Evolutionary conservation across 2,113 vertebrate genomes (phyloP).

Genomic region (Clarias batrachus): DNA sequence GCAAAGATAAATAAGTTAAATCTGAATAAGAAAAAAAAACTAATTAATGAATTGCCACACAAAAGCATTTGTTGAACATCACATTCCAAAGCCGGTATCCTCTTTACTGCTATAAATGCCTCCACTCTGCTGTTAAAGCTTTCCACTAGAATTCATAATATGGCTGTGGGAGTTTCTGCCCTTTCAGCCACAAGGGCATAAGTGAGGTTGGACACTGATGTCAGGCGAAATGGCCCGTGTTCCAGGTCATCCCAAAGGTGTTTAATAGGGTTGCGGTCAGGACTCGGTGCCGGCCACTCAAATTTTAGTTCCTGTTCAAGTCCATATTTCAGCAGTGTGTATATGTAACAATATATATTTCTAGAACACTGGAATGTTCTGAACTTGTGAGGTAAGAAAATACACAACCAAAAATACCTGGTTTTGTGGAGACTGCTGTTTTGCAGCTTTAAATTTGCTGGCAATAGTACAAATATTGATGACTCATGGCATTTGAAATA

Average conservation of each 20-base stretch:
- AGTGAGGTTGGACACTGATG: neutral
- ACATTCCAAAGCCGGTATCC: neutral
- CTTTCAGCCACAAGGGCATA: constrained; percentile 2
- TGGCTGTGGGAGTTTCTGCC: neutral
- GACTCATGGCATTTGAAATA: neutral
- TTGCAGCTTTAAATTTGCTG: neutral
- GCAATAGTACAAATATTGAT: neutral
- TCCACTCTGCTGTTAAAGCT: neutral
- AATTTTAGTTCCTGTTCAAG: neutral
- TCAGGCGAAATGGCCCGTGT: neutral
- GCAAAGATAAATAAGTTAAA: too few relatives aligned
- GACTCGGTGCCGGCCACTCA: neutral
- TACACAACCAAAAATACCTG: neutral
- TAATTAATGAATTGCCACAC: too few relatives aligned
- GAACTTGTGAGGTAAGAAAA: neutral
- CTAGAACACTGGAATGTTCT: neutral
- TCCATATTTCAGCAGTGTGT: neutral
- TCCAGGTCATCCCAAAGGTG: neutral
- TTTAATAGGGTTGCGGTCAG: neutral
- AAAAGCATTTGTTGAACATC: neutral
- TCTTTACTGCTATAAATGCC: neutral
- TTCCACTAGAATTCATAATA: neutral
- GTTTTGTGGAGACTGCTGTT: neutral
- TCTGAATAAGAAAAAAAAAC: too few relatives aligned
- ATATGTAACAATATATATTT: neutral